Percentiles rank a stretch among this genome's conserved stretches.
Conservation (phyloP, 2,797 vertebrate genomes). For the Phylloscopus collybita region DNA sequence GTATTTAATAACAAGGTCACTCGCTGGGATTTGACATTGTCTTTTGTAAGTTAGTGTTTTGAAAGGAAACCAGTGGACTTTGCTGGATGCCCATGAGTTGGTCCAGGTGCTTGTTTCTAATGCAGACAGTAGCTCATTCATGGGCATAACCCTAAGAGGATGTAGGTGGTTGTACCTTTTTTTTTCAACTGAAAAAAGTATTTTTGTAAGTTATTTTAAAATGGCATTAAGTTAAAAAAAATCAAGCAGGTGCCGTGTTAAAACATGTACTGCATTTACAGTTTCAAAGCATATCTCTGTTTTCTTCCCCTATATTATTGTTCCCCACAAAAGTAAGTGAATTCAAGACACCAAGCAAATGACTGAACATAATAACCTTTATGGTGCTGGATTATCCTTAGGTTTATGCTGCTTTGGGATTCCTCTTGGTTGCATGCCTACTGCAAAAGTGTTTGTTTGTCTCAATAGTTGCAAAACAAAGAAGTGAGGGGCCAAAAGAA, state of each 20-base stretch:
- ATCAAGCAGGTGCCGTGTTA: conserved; percentile 59
- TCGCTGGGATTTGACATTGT: not conserved
- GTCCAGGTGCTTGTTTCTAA: conserved; percentile 72
- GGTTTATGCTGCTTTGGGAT: not conserved
- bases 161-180: conserved; percentile 49
- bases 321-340: conserved; percentile 58
- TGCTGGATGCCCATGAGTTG: conserved; percentile 72
- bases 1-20: not conserved
- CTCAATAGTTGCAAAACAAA: not conserved
- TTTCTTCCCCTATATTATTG: conserved; percentile 10
- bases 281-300: not conserved
- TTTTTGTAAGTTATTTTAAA: conserved; percentile 52
- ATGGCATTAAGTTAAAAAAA: conserved; percentile 22
- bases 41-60: conserved; percentile 17
- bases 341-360: conserved; percentile 35
- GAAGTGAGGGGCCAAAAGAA: not conserved
- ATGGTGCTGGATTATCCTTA: not conserved
- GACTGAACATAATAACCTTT: not conserved
- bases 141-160: conserved; percentile 22
- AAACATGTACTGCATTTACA: conserved; percentile 53
- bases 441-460: not conserved
- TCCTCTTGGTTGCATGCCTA: not conserved
- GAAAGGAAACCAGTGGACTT: conserved; percentile 57
- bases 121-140: conserved; percentile 29
- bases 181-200: conserved; percentile 60